Conservation (phyloP, 2,797 vertebrate genomes). For the Percopsis omiscomaycus region DNA sequence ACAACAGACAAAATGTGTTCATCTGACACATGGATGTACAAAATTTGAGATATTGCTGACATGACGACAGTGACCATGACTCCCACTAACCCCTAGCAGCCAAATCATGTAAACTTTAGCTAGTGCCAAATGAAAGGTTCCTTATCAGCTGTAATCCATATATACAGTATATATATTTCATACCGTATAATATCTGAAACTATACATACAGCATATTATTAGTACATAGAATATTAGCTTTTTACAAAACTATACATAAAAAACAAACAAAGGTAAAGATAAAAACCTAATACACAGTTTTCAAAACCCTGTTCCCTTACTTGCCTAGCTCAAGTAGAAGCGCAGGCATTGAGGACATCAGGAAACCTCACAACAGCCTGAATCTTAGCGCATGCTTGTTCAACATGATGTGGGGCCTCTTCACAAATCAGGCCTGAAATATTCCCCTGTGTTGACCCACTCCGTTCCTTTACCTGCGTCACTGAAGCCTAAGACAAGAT, state of each 20-base stretch:
- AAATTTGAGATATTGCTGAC: neutral
- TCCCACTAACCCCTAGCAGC: too few relatives aligned
- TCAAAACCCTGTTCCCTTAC: slow-evolving; percentile 12
- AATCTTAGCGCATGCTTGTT: slow-evolving; percentile 51
- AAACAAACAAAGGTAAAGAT: neutral
- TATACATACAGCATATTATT: too few relatives aligned
- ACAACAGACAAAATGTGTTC: slow-evolving; percentile 30
- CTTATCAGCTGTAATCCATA: too few relatives aligned
- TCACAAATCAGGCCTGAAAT: slow-evolving; percentile 78
- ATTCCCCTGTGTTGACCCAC: slow-evolving; percentile 73
- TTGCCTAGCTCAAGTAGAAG: slow-evolving; percentile 29
- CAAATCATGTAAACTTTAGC: too few relatives aligned
- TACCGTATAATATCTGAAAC: too few relatives aligned
- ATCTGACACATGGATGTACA: slow-evolving; percentile 4
- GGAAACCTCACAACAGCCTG: slow-evolving; percentile 46
- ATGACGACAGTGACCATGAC: neutral
- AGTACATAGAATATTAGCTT: neutral
- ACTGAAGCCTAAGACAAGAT: slow-evolving; percentile 77
- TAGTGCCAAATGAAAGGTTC: too few relatives aligned
- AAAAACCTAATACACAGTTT: neutral
- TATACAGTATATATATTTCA: too few relatives aligned
- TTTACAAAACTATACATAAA: neutral
- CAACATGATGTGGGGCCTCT: slow-evolving; percentile 62
- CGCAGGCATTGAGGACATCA: slow-evolving; percentile 43
- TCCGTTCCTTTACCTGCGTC: slow-evolving; percentile 76